Evolutionary conservation across 2,888 invertebrate genomes (phyloP).

Genomic region (Agelastica alni): DNA sequence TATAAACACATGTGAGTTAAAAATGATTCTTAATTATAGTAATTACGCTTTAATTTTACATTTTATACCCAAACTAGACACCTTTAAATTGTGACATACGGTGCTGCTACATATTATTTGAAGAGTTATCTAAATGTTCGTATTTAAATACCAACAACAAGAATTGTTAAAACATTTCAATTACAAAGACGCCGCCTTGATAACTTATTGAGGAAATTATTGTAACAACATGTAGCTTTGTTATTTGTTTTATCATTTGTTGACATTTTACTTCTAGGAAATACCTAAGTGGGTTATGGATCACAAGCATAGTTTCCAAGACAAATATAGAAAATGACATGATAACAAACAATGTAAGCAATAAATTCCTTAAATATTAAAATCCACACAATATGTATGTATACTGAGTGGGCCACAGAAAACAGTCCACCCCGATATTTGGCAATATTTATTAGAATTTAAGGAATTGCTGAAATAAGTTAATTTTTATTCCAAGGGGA

Average conservation of each 20-base stretch:
- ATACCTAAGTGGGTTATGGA: neutral
- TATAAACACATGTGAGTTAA: no score
- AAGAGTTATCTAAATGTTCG: neutral
- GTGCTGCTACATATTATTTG: neutral
- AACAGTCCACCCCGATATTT: no score
- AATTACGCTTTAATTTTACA: no score
- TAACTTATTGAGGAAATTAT: neutral
- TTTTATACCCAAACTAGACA: no score
- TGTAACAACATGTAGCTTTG: neutral
- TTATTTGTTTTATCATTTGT: neutral
- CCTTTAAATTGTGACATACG: neutral
- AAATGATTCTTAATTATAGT: no score
- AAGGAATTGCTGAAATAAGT: no score
- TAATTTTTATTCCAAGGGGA: no score
- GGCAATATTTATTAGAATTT: no score
- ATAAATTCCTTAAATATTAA: no score
- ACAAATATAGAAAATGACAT: no score
- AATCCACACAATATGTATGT: no score
- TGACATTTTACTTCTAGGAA: neutral
- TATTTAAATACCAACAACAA: neutral
- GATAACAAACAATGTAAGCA: neutral
- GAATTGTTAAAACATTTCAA: neutral
- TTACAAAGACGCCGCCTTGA: neutral
- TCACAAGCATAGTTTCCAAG: neutral
- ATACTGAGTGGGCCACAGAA: no score